Base-by-base conservation (phyloP, 1,140 invertebrate genomes). In the Catajapyx aquilonaris region DNA sequence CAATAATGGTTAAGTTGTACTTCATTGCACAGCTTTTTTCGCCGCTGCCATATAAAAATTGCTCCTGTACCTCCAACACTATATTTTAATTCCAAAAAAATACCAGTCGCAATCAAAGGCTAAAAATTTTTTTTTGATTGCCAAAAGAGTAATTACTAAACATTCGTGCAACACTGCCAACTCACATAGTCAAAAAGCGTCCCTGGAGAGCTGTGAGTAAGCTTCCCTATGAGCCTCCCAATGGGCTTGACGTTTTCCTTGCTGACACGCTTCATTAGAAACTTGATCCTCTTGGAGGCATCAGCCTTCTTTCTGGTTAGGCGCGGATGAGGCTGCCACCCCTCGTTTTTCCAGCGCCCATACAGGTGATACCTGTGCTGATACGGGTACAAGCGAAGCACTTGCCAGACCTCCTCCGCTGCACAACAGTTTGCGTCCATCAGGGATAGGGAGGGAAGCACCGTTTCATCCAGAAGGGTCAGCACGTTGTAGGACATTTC, bases 211-310 rank as follows among this genome's bases (percentile, higher is more conserved):
- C 81, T 88, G 53, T 98, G 93, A 20, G 86, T 91, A 13, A 97
- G 63, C 65, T 99, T 99, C 11, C 91, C 94, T 38, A 99, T 80
- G 22, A 85, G 75, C 40, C 95, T 61, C 5, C 95, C 93, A 37
- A 91, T 80, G 0, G 81, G 87, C 57, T 97, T 98, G 2, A 97
- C 86, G 49, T 91, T 98, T 58, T 99, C 95, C 55, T 97, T 99
- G 47, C 85, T 91, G 2, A 99, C 78, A 34, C 93, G 68, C 61
- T 96, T 96, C 83, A 98, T 93, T 5, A 95, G 80, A 42, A 86
- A 87, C 52, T 93, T 94, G 4, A 94, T 83, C 49, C 83, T 78
- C 47, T 94, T 87, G 39, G 90, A 66, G 1, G 79, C 73, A 49
- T 88, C 76, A 1, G 81, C 87, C 35, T 76, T 69, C 25, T 79